Evolutionary conservation across 2,888 invertebrate genomes (phyloP).

Genomic region (Drosophila nr. perissopoda): DNA sequence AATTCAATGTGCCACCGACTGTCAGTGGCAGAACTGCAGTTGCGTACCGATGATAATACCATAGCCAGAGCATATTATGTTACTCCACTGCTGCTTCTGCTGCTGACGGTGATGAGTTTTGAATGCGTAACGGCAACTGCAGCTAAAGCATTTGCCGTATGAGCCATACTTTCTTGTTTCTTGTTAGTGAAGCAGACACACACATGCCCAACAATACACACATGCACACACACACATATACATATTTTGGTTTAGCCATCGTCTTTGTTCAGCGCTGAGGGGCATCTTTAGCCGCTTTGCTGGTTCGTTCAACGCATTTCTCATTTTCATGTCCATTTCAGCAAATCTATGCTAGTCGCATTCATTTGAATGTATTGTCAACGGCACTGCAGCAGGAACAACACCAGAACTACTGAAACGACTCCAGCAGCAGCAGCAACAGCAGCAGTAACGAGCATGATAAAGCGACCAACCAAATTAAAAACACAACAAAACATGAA

Average conservation of each 20-base stretch:
- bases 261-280: conserved; percentile 25
- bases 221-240: conserved; percentile 5
- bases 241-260: conserved; percentile 21
- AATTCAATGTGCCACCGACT: conserved; percentile 54
- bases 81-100: conserved; percentile 23
- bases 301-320: conserved; percentile 81
- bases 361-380: conserved; percentile 76
- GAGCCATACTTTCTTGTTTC: conserved; percentile 56
- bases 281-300: conserved; percentile 65
- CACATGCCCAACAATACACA: not conserved
- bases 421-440: conserved; percentile 24
- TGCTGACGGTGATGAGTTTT: conserved; percentile 73
- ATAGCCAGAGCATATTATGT: conserved; percentile 28
- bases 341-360: conserved; percentile 48
- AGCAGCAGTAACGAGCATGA: conserved; percentile 56
- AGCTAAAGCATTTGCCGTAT: conserved; percentile 34
- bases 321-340: conserved; percentile 79
- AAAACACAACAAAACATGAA: conserved; percentile 38
- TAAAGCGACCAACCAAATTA: conserved; percentile 76
- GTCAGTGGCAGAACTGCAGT: conserved; percentile 48
- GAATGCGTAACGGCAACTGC: conserved; percentile 61
- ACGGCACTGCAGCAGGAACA: conserved; percentile 46
- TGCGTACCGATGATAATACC: conserved; percentile 40
- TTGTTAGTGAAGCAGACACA: conserved; percentile 37
- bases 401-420: conserved; percentile 23